These are phyloP conservation scores for Cromileptes altivelis DNA, from an alignment of 2,113 vertebrate genomes.

Conservation along the genomic window DNA sequence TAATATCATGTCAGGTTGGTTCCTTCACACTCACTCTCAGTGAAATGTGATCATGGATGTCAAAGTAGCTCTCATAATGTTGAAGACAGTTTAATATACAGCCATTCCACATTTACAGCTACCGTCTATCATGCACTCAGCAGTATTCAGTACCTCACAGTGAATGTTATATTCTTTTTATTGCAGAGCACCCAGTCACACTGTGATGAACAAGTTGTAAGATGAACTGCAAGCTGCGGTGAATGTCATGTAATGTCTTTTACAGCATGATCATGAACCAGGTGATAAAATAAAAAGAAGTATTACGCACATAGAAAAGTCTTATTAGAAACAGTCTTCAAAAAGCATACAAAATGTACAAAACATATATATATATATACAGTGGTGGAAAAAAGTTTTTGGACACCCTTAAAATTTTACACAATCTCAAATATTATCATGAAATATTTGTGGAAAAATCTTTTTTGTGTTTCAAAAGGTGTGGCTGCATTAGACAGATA, in stretches of 20 bases:
- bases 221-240: neutral
- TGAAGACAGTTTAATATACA: slow-evolving; percentile 31
- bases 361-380: too few relatives aligned
- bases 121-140: slow-evolving; percentile 10
- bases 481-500: too few relatives aligned
- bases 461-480: too few relatives aligned
- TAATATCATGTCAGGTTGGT: slow-evolving; percentile 4
- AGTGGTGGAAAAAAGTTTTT: too few relatives aligned
- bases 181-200: neutral
- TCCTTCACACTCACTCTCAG: neutral
- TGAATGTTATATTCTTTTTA: slow-evolving; percentile 6
- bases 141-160: neutral
- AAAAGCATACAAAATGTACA: too few relatives aligned
- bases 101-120: slow-evolving; percentile 14
- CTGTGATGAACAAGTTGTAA: neutral
- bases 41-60: neutral
- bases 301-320: neutral
- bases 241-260: slow-evolving; percentile 1
- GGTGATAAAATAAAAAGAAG: neutral
- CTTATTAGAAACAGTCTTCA: neutral
- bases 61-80: neutral
- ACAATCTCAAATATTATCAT: too few relatives aligned
- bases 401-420: too few relatives aligned
- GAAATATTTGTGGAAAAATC: too few relatives aligned
- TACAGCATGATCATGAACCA: neutral